Evolutionary conservation across 1,140 invertebrate species (phyloP), one percentile per base, ranked within the genome.

Genomic region (Dryas iulia): DNA sequence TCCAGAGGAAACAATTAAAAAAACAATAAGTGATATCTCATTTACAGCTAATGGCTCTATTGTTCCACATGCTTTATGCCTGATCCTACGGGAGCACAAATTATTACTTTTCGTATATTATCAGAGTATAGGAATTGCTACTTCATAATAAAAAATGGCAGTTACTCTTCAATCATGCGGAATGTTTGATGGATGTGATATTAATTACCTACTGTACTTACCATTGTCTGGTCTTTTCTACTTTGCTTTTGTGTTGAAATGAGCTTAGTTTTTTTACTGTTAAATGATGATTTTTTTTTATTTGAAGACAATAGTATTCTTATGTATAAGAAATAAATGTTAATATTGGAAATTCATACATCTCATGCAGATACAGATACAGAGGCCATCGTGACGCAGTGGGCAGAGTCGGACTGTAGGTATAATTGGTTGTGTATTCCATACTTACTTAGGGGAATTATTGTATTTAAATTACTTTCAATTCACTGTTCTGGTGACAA

Each of bases 21-120:
- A 72, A 72, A 75, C 73, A 75, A 75, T 75, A 67, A 75, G 67
- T 72, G 71, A 75, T 75, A 75, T 65, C 71, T 75, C 71, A 75
- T 75, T 72, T 71, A 75, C 73, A 66, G 73, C 47, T 72, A 75
- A 75, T 75, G 66, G 71, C 24, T 61, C 64, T 61, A 76, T 76
- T 76, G 74, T 76, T 73, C 28, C 52, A 68, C 66, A 28, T 35
- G 69, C 52, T 68, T 72, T 52, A 60, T 62, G 53, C 23, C 53
- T 25, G 59, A 60, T 61, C 66, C 66, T 60, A 58, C 52, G 59
- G 53, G 66, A 68, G 61, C 52, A 54, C 52, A 53, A 63, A 54
- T 63, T 63, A 54, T 56, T 63, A 26, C 53, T 25, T 56, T 56
- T 56, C 53, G 53, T 56, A 56, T 56, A 56, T 56, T 26, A 56